A percentile compares a stretch with the other conserved stretches of the same genome.
These are phyloP conservation scores for Zeus faber DNA, from an alignment of 2,113 vertebrate species.

Conservation along the genomic window DNA sequence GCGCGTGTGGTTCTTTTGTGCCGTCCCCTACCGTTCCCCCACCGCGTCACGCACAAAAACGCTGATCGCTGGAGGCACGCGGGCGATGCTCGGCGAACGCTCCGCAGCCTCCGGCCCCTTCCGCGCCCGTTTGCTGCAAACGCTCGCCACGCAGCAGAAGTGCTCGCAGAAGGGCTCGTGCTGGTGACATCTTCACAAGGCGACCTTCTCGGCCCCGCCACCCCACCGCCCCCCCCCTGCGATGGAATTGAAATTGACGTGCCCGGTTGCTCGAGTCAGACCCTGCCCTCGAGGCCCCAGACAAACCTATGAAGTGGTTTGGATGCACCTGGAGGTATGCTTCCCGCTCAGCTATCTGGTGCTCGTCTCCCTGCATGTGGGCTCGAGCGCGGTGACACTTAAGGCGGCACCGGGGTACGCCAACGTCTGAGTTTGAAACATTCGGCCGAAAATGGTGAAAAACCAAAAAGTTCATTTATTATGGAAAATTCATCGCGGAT, in stretches of 20 bases:
- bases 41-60: too few relatives aligned
- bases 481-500: too few relatives aligned
- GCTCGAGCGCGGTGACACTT: conserved; percentile 39
- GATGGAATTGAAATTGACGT: conserved; percentile 31
- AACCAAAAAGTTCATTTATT: too few relatives aligned
- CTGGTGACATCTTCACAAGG: conserved; percentile 28
- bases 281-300: conserved; percentile 31
- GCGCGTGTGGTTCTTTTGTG: too few relatives aligned
- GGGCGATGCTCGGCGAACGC: too few relatives aligned
- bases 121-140: too few relatives aligned
- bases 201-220: conserved; percentile 22
- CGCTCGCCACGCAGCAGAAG: conserved; percentile 12
- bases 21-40: too few relatives aligned
- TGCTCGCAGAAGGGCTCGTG: conserved; percentile 7
- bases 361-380: conserved; percentile 50
- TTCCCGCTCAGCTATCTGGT: conserved; percentile 53
- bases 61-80: too few relatives aligned
- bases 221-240: conserved; percentile 24
- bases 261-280: conserved; percentile 61
- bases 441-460: too few relatives aligned
- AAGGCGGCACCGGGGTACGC: conserved; percentile 37
- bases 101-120: too few relatives aligned
- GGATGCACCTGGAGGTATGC: conserved; percentile 59
- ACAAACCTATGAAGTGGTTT: conserved; percentile 69
- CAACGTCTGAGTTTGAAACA: too few relatives aligned